Percentiles rank a stretch among this genome's conserved stretches.
These are phyloP conservation scores for Bombyx huttoni DNA, from an alignment of 2,888 invertebrate genomes.

Conservation along the genomic window DNA sequence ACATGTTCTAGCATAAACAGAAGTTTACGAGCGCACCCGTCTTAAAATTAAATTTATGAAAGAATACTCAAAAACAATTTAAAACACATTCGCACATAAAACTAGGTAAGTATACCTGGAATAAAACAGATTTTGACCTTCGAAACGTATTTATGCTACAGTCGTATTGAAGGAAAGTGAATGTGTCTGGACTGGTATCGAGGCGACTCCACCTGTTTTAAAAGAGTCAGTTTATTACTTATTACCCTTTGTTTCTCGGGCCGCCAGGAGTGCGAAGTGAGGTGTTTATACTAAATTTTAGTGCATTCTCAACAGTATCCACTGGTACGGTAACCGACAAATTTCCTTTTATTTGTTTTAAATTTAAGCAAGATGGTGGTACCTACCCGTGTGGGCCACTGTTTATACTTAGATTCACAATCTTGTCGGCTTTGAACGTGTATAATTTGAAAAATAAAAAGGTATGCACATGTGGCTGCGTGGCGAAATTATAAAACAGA, in stretches of 20 bases:
- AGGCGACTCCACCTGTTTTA: constrained; percentile 54
- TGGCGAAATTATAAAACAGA: neutral
- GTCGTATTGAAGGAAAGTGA: constrained; percentile 45
- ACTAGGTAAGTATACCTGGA: constrained; percentile 42
- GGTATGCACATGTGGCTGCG: too few relatives aligned
- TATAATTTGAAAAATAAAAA: neutral
- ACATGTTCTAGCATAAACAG: constrained; percentile 51
- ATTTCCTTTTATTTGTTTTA: too few relatives aligned
- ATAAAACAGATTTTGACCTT: constrained; percentile 45
- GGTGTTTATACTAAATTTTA: constrained; percentile 35
- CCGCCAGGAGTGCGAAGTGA: constrained; percentile 23
- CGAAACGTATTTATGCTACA: constrained; percentile 40
- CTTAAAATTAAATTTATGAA: constrained; percentile 56
- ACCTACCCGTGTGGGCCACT: too few relatives aligned
- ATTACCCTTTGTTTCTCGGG: constrained; percentile 57
- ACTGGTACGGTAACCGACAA: neutral
- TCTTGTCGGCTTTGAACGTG: too few relatives aligned
- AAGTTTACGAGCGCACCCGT: constrained; percentile 46
- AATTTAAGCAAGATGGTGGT: too few relatives aligned
- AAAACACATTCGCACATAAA: constrained; percentile 43
- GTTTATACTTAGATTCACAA: too few relatives aligned
- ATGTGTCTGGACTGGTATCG: constrained; percentile 35
- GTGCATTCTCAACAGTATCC: constrained; percentile 19
- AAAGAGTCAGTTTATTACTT: constrained; percentile 51
- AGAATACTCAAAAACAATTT: constrained; percentile 48